Conservation (phyloP, 2,888 invertebrate species). For the Allygus modestus region DNA sequence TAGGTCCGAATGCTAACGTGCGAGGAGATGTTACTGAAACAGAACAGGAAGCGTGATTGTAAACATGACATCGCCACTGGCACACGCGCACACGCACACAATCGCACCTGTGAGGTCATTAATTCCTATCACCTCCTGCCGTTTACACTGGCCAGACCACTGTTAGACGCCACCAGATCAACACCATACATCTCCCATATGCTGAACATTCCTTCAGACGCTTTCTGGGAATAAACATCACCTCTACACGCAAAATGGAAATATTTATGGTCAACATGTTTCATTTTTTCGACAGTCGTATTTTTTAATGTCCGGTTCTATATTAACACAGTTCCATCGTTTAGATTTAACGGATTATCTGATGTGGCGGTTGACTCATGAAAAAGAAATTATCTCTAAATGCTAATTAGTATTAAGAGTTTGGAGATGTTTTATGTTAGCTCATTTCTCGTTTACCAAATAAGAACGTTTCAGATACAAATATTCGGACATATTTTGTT, state of each 20-base stretch:
- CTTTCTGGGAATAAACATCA: background rate
- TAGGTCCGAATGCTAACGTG: too few species aligned
- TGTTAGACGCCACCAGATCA: background rate
- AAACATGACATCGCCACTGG: background rate
- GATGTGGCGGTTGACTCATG: too few species aligned
- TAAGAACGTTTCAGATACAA: too few species aligned
- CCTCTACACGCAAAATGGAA: background rate
- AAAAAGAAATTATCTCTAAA: too few species aligned
- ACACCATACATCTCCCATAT: background rate
- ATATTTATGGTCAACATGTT: background rate
- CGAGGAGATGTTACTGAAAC: background rate
- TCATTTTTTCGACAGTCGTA: background rate
- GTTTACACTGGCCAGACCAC: background rate
- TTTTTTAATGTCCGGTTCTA: background rate
- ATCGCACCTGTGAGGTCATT: background rate
- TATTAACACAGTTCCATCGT: too few species aligned
- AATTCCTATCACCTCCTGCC: background rate
- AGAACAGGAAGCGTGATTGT: slow-evolving; percentile 22
- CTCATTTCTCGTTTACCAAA: too few species aligned
- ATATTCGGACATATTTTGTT: too few species aligned
- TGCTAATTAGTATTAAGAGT: too few species aligned
- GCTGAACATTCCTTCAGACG: background rate
- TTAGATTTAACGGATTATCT: too few species aligned
- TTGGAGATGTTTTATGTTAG: too few species aligned
- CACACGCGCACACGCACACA: background rate